Percentiles rank a stretch among this genome's conserved stretches.
phyloP scores from a whole-genome alignment of 2,113 vertebrate genomes.

The Albula goreensis region DNA sequence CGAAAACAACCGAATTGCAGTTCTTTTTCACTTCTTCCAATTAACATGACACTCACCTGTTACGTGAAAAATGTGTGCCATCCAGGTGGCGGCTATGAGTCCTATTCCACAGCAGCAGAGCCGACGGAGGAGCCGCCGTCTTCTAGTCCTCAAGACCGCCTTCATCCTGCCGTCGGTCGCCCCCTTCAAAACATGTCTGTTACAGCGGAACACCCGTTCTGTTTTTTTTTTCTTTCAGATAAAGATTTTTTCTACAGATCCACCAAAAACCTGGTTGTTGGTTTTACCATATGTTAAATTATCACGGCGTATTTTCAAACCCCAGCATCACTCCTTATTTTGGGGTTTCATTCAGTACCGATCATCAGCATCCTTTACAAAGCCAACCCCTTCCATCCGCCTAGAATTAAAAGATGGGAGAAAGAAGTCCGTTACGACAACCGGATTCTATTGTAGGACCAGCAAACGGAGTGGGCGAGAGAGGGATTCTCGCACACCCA shows the following conservation, averaged over 20 bases:
- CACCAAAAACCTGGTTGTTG: constrained; percentile 63
- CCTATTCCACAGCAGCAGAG: constrained; percentile 72
- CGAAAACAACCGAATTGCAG: background rate
- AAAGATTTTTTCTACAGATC: constrained; percentile 22
- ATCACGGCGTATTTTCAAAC: constrained; percentile 30
- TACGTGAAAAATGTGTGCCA: constrained; percentile 64
- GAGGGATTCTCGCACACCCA: background rate
- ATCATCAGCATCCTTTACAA: background rate
- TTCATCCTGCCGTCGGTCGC: constrained; percentile 65
- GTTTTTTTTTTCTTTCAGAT: constrained; percentile 5
- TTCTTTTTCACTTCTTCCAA: background rate
- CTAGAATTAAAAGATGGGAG: background rate
- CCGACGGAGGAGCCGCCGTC: constrained; percentile 68
- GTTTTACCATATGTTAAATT: constrained; percentile 49
- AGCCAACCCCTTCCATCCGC: background rate
- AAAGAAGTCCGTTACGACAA: background rate
- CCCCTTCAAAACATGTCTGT: constrained; percentile 61
- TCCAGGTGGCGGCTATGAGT: constrained; percentile 65
- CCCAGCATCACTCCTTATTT: constrained; percentile 12
- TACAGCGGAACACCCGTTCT: constrained; percentile 52
- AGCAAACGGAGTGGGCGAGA: constrained; percentile 13
- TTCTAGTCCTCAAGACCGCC: constrained; percentile 59
- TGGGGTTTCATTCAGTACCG: background rate
- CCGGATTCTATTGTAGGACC: constrained; percentile 15
- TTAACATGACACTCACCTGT: constrained; percentile 64